Evolutionary conservation across 2,113 vertebrate species (phyloP), one percentile per base, ranked within the genome.

Genomic region (Dasyprocta punctata): DNA sequence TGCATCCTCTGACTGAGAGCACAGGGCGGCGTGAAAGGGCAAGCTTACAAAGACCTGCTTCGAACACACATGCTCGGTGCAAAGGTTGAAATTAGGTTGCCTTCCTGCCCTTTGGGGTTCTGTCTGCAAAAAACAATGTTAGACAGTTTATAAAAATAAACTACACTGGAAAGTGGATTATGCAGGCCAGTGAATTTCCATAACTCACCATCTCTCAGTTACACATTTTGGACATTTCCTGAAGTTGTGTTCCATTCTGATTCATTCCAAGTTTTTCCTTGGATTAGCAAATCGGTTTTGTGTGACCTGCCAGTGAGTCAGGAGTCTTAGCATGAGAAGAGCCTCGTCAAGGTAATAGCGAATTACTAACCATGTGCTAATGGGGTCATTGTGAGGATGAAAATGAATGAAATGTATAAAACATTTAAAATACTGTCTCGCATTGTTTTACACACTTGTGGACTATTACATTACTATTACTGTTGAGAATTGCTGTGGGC

Each of bases 271-370:
- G 89, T 96, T 90, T 65, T 78, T 47, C 86, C 67, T 75, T 56
- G 86, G 89, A 26, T 96, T 61, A 20, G 30, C 0, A 26, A 89
- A 95, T 89, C 47, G 3, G 81, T 82, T 96, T 78, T 83, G 84
- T 81, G 82, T 56, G 8, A 83, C 3, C 9, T 4, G 28, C 61
- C 20, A 7, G 58, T 97, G 98, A 98, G 86, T 98, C 97, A 98
- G 0, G 19, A 54, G n/a, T 65, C 91, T 89, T 83, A 95, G 63
- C 49, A 9, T 8, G 60, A 78, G 86, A 85, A 86, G 26, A 28
- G 12, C 49, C 58, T 61, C 54, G 75, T 85, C 58, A 61, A 63
- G 56, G 80, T 41, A 65, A 86, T 78, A 90, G 80, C 20, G 92
- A 75, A 80, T 91, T 17, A 36, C 33, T 58, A 77, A 47, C 24